A percentile compares a stretch with the other conserved stretches of the same genome.
Evolutionary conservation across 2,797 vertebrate genomes (phyloP).

Genomic region (Brotogeris chrysoptera): DNA sequence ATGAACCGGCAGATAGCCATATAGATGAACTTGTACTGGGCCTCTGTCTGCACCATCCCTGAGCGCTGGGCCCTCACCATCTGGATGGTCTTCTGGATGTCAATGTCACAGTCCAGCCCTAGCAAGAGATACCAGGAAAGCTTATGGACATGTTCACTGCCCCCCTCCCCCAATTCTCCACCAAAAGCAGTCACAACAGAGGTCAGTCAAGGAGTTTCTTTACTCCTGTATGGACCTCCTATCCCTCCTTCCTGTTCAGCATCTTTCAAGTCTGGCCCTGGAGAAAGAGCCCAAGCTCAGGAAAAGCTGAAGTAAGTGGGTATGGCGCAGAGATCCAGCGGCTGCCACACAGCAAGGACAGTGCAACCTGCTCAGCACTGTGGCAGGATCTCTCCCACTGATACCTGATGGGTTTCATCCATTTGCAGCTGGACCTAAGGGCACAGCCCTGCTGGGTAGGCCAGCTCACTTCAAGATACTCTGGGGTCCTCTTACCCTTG

Average conservation of each 20-base stretch:
- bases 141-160: background rate
- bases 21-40: constrained; percentile 98
- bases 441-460: background rate
- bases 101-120: constrained; percentile 94
- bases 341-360: background rate
- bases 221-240: background rate
- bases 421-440: background rate
- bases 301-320: background rate
- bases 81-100: constrained; percentile 95
- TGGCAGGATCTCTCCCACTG: background rate
- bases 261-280: background rate
- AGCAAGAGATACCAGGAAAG: background rate
- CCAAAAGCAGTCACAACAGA: background rate
- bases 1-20: constrained; percentile 92
- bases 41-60: constrained; percentile 98
- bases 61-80: constrained; percentile 96
- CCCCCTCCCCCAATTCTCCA: background rate
- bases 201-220: background rate
- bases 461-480: background rate
- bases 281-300: background rate
- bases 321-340: background rate
- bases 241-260: background rate
- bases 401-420: background rate
- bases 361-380: background rate
- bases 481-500: constrained; percentile 80